Evolutionary conservation across 2,888 invertebrate genomes (phyloP).

Genomic region (Fragum sueziense): DNA sequence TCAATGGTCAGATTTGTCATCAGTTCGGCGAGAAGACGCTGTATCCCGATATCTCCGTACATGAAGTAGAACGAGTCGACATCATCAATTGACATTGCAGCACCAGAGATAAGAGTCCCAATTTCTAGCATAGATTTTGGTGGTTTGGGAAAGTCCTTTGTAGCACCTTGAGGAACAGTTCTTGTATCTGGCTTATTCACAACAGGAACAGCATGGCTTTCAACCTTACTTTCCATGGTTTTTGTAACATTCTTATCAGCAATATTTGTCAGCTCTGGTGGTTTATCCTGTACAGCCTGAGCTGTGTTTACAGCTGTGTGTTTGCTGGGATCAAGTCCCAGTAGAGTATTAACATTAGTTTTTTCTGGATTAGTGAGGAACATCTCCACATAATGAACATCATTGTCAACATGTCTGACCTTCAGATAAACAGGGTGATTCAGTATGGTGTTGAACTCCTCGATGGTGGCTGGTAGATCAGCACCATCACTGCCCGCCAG

Average conservation of each 20-base stretch:
- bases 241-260: neutral
- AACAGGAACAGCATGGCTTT: neutral
- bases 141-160: constrained; percentile 6
- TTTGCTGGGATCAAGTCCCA: constrained; percentile 17
- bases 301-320: neutral
- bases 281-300: neutral
- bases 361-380: constrained; percentile 11
- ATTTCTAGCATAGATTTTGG: neutral
- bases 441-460: constrained; percentile 39
- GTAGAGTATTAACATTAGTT: constrained; percentile 24
- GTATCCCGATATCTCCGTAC: constrained; percentile 38
- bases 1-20: constrained; percentile 31
- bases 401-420: constrained; percentile 18
- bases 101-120: constrained; percentile 22
- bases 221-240: neutral
- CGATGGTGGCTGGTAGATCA: constrained; percentile 21
- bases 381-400: constrained; percentile 47
- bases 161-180: neutral
- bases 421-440: constrained; percentile 29
- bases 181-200: neutral
- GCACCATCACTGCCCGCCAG: constrained; percentile 34
- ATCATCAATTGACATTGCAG: constrained; percentile 47
- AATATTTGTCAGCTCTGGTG: neutral
- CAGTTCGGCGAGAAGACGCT: constrained; percentile 34
- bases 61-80: constrained; percentile 42